Evolutionary conservation across 2,113 vertebrate genomes (phyloP).

Genomic region (Periophthalmus modestus): DNA sequence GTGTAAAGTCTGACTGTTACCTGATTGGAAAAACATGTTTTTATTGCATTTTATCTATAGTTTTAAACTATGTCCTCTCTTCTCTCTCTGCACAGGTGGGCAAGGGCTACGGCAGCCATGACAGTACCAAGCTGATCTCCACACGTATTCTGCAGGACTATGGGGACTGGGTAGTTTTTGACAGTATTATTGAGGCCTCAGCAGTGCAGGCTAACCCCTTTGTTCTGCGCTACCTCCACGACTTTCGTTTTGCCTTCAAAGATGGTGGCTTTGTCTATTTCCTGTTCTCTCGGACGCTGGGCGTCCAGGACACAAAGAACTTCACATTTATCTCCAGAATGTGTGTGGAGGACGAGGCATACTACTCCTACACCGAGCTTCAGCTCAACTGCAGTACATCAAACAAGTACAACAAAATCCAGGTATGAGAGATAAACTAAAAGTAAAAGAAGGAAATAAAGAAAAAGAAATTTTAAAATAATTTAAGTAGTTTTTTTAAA

Average conservation of each 20-base stretch:
- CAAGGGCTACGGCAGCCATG: conserved; percentile 87
- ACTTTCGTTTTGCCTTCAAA: conserved; percentile 85
- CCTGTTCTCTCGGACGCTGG: conserved; percentile 86
- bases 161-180: conserved; percentile 84
- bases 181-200: conserved; percentile 87
- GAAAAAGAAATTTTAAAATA: too few relatives aligned
- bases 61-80: neutral
- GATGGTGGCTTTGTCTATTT: conserved; percentile 85
- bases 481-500: neutral
- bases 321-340: conserved; percentile 87
- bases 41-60: neutral
- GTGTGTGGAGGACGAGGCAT: conserved; percentile 85
- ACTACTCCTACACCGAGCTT: conserved; percentile 96
- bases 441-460: neutral
- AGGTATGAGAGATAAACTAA: conserved; percentile 43
- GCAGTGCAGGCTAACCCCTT: conserved; percentile 83
- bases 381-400: conserved; percentile 81
- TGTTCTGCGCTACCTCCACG: conserved; percentile 75
- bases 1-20: neutral
- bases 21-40: neutral
- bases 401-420: conserved; percentile 81
- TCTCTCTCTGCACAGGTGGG: conserved; percentile 71
- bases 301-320: conserved; percentile 80
- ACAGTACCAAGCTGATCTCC: conserved; percentile 95
- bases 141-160: conserved; percentile 83